These are phyloP conservation scores for Linepithema humile DNA, from an alignment of 1,140 invertebrate species.

Conservation along the genomic window DNA sequence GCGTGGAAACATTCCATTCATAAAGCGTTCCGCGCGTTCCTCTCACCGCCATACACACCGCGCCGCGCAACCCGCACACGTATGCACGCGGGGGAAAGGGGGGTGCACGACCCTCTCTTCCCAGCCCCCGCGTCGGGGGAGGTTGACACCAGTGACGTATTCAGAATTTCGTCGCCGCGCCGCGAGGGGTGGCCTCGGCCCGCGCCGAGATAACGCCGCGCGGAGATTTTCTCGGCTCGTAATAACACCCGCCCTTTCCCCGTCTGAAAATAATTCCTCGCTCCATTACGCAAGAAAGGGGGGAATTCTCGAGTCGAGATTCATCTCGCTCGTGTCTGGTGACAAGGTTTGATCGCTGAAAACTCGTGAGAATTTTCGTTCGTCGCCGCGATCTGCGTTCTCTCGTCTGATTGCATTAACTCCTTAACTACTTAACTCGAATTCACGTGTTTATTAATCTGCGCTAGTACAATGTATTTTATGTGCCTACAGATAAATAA, in stretches of 20 bases:
- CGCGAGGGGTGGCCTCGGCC: not conserved
- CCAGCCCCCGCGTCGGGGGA: constrained; percentile 44
- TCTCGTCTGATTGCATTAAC: not conserved
- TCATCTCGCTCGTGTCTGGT: not conserved
- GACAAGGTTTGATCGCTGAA: not conserved
- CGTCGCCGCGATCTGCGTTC: not conserved
- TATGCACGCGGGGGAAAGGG: not conserved
- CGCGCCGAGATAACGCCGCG: constrained; percentile 34
- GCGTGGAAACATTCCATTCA: constrained; percentile 80
- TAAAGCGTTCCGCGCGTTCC: constrained; percentile 77
- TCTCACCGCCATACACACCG: constrained; percentile 58
- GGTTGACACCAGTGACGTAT: constrained; percentile 67
- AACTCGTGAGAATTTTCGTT: not conserved
- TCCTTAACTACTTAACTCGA: not conserved
- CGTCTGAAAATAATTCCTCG: constrained; percentile 38
- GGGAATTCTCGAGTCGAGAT: constrained; percentile 22
- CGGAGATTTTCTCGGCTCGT: constrained; percentile 38
- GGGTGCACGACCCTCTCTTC: constrained; percentile 67
- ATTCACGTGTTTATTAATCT: not conserved
- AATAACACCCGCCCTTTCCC: constrained; percentile 10
- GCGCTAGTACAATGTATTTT: not conserved
- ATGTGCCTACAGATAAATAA: not conserved
- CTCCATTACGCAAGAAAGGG: constrained; percentile 34
- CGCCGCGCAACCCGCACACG: constrained; percentile 3
- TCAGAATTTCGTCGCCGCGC: constrained; percentile 67